Percentiles rank a stretch among this genome's conserved stretches.
phyloP scores from a whole-genome alignment of 1,140 invertebrate species.

The Cydia fagiglandana region DNA sequence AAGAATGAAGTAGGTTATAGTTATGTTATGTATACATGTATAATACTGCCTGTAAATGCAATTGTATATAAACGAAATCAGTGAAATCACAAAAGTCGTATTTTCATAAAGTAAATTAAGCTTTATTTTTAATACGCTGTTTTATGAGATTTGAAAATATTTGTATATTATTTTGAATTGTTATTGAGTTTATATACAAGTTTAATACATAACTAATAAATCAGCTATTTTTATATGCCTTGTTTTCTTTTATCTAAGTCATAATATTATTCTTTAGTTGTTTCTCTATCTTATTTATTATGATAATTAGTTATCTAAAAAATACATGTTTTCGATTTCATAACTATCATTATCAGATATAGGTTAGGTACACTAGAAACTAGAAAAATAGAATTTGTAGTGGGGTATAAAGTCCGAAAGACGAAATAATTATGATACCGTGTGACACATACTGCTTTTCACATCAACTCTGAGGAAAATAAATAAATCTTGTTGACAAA shows the following conservation, averaged over 20 bases:
- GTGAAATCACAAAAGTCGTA: not conserved
- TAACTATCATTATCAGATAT: too few relatives aligned
- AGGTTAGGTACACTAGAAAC: too few relatives aligned
- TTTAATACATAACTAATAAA: not conserved
- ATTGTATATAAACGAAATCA: not conserved
- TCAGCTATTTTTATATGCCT: not conserved
- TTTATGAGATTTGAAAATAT: not conserved
- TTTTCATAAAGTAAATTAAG: not conserved
- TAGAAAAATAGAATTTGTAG: too few relatives aligned
- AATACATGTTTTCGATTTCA: too few relatives aligned
- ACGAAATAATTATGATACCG: too few relatives aligned
- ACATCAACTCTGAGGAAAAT: too few relatives aligned
- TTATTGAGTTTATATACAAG: slow-evolving; percentile 1
- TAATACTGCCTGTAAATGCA: not conserved
- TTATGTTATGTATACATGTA: not conserved
- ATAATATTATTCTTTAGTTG: too few relatives aligned
- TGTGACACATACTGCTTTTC: too few relatives aligned
- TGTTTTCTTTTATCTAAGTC: not conserved
- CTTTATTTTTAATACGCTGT: slow-evolving; percentile 8
- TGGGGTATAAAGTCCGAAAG: too few relatives aligned
- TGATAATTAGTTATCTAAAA: too few relatives aligned
- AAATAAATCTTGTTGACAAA: too few relatives aligned
- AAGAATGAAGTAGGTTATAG: not conserved
- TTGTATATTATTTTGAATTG: not conserved
- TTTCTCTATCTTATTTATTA: too few relatives aligned